These are phyloP conservation scores for Takifugu ocellatus DNA, from an alignment of 2,797 vertebrate genomes.

Conservation along the genomic window DNA sequence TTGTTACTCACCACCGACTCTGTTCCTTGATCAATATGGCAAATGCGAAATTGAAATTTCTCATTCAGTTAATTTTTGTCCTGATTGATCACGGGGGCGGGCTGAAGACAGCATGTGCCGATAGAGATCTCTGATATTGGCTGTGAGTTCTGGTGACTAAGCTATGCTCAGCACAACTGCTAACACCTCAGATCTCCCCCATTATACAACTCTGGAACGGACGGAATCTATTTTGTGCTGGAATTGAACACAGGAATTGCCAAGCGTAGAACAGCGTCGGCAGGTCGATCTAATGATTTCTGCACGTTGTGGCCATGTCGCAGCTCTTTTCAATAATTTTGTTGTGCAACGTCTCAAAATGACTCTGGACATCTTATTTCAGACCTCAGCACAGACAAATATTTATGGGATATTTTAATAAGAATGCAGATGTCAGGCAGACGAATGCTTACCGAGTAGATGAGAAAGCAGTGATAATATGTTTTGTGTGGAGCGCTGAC, in stretches of 20 bases:
- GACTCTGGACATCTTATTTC: conserved; percentile 50
- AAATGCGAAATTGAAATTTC: conserved; percentile 61
- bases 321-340: conserved; percentile 29
- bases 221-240: conserved; percentile 49
- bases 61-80: conserved; percentile 55
- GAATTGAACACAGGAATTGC: conserved; percentile 24
- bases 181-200: conserved; percentile 58
- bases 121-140: conserved; percentile 57
- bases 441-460: conserved; percentile 31
- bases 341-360: conserved; percentile 26
- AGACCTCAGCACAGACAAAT: conserved; percentile 44
- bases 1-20: conserved; percentile 66
- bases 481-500: conserved; percentile 35
- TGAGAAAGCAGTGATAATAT: conserved; percentile 42
- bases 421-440: conserved; percentile 32
- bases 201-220: conserved; percentile 42
- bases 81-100: conserved; percentile 48
- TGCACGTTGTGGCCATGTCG: not conserved
- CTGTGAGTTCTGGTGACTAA: conserved; percentile 27
- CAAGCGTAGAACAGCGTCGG: conserved; percentile 8
- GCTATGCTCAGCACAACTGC: conserved; percentile 53
- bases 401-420: conserved; percentile 46
- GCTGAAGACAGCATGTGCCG: conserved; percentile 16
- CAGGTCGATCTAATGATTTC: conserved; percentile 27
- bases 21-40: conserved; percentile 60